phyloP scores from a whole-genome alignment of 2,888 invertebrate species.

The Megamerina dolium region DNA sequence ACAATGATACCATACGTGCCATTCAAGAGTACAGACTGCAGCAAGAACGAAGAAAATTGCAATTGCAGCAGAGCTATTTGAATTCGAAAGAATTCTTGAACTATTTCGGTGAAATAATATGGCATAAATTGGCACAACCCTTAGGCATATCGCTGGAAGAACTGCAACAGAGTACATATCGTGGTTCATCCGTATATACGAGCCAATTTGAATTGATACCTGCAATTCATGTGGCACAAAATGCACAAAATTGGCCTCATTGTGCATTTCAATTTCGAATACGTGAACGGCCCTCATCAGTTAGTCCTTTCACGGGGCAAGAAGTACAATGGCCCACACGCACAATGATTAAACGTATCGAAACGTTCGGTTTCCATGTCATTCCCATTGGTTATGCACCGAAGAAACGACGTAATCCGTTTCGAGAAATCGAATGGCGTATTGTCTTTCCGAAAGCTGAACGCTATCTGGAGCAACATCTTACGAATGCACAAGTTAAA shows the following conservation, averaged over 20 bases:
- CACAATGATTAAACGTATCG: conserved; percentile 61
- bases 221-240: conserved; percentile 52
- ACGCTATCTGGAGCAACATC: conserved; percentile 64
- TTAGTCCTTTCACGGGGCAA: conserved; percentile 55
- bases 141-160: conserved; percentile 56
- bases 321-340: conserved; percentile 65
- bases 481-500: conserved; percentile 66
- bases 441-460: conserved; percentile 72
- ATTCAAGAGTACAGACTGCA: conserved; percentile 24
- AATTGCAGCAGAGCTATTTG: conserved; percentile 46
- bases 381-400: conserved; percentile 65
- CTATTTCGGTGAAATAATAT: conserved; percentile 60
- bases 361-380: conserved; percentile 62
- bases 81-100: conserved; percentile 64
- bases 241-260: conserved; percentile 62
- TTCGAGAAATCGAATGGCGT: conserved; percentile 70
- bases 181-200: conserved; percentile 64
- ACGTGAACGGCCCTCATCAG: conserved; percentile 55
- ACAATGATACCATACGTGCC: conserved; percentile 33
- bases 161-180: conserved; percentile 55
- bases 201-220: conserved; percentile 64
- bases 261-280: conserved; percentile 64
- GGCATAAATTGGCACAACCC: conserved; percentile 55
- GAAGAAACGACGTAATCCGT: conserved; percentile 57
- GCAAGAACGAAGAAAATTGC: conserved; percentile 25